These are phyloP conservation scores for Girardia tigrina DNA, from an alignment of 2,888 invertebrate species.

Conservation along the genomic window DNA sequence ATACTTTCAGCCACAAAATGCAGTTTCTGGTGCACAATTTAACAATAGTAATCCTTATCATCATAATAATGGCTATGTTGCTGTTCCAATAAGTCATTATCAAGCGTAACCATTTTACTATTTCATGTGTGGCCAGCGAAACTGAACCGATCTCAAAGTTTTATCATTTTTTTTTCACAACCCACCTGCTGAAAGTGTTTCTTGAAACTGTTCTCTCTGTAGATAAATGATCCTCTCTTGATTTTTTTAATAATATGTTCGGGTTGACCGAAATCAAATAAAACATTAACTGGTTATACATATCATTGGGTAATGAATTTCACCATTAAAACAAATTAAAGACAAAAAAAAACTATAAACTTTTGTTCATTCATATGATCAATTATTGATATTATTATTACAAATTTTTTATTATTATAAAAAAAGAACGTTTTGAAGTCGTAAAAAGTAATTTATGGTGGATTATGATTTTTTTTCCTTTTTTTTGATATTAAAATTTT, in stretches of 20 bases:
- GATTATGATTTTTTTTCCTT: neutral
- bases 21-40: slow-evolving; percentile 10
- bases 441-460: neutral
- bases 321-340: no score
- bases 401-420: neutral
- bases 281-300: neutral
- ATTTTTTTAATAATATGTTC: neutral
- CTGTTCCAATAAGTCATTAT: slow-evolving; percentile 6
- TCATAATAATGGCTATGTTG: slow-evolving; percentile 17
- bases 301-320: neutral
- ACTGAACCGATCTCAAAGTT: neutral
- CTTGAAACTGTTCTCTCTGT: neutral
- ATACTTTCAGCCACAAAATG: slow-evolving; percentile 8
- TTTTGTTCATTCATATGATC: neutral
- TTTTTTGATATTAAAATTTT: no score
- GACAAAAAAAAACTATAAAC: no score
- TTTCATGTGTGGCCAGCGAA: no score
- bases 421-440: neutral
- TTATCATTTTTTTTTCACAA: neutral
- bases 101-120: neutral
- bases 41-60: neutral
- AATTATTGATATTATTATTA: neutral
- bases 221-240: neutral
- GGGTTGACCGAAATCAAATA: neutral
- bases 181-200: neutral